Evolutionary conservation across 2,888 invertebrate species (phyloP), one percentile per base, ranked within the genome.

Genomic region (Epinotia bilunana): DNA sequence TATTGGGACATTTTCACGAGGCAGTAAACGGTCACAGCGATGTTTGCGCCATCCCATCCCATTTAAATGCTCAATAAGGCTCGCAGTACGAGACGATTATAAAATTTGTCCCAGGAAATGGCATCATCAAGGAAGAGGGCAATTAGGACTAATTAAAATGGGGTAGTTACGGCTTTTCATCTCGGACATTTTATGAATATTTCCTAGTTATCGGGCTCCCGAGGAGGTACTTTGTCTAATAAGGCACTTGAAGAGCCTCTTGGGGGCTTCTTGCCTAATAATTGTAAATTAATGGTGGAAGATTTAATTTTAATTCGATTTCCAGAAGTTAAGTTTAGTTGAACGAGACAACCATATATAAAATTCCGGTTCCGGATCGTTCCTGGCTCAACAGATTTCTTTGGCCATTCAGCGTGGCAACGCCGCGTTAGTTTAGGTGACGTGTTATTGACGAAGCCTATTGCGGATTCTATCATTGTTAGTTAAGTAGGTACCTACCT

Each of bases 81-180:
- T 78, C 57, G 28, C 39, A 60, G 77, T 76, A 78, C 73, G 73
- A 72, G 68, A 77, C 75, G 79, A 80, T 82, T 78, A 81, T 80
- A 80, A 81, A 83, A 83, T 82, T 83, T 80, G 81, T 81, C 77
- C 79, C 80, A 77, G 79, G 79, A 77, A 80, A 79, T 80, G 77
- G 77, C 79, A 65, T 78, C 78, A 74, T 82, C 82, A 78, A 77
- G 78, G 78, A 78, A 76, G 77, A 77, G 61, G 77, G 77, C 79
- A 79, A 82, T 84, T 83, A 82, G 76, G 74, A 74, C 78, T 83
- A 84, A 86, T 86, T 85, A 84, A 83, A 85, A 83, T 77, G 79
- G 77, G 79, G 80, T 77, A 77, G 77, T 74, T 71, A 71, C 74
- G 55, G 71, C 71, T 68, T 74, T 77, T 73, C 70, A 70, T 67